Conservation (phyloP, 2,113 vertebrate genomes). For the Rhea americana region DNA sequence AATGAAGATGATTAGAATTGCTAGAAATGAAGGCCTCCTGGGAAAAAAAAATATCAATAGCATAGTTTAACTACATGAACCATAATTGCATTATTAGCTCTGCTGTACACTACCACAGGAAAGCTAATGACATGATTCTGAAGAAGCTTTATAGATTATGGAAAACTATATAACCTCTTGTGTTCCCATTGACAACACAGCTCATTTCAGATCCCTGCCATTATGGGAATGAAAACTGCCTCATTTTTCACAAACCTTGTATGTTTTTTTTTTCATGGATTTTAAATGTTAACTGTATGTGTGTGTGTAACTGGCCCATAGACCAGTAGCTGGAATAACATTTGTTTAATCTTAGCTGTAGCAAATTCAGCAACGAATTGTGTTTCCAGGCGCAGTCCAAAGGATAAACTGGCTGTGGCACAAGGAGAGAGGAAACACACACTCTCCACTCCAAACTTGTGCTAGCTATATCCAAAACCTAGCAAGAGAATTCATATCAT, state of each 20-base stretch:
- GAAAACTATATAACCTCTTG: slow-evolving; percentile 60
- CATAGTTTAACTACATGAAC: slow-evolving; percentile 65
- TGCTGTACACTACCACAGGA: slow-evolving; percentile 38
- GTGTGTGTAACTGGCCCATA: background rate
- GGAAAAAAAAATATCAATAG: slow-evolving; percentile 70
- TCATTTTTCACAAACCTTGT: slow-evolving; percentile 33
- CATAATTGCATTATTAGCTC: slow-evolving; percentile 66
- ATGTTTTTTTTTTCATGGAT: background rate
- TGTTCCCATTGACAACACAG: slow-evolving; percentile 42
- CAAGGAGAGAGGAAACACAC: background rate
- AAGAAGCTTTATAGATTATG: slow-evolving; percentile 64
- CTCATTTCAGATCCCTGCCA: slow-evolving; percentile 24
- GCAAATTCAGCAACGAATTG: background rate
- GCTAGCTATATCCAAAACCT: background rate
- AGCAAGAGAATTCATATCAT: background rate
- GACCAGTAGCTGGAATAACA: background rate
- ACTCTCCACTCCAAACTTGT: background rate
- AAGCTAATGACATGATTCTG: slow-evolving; percentile 66
- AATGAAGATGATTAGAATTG: slow-evolving; percentile 52
- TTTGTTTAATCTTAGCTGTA: background rate
- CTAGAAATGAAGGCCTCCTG: slow-evolving; percentile 57
- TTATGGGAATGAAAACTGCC: background rate
- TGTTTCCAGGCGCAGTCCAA: background rate
- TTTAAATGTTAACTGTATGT: background rate
- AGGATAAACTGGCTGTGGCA: background rate